These are phyloP conservation scores for Hippocampus barbouri DNA, from an alignment of 2,113 vertebrate species.

Conservation along the genomic window DNA sequence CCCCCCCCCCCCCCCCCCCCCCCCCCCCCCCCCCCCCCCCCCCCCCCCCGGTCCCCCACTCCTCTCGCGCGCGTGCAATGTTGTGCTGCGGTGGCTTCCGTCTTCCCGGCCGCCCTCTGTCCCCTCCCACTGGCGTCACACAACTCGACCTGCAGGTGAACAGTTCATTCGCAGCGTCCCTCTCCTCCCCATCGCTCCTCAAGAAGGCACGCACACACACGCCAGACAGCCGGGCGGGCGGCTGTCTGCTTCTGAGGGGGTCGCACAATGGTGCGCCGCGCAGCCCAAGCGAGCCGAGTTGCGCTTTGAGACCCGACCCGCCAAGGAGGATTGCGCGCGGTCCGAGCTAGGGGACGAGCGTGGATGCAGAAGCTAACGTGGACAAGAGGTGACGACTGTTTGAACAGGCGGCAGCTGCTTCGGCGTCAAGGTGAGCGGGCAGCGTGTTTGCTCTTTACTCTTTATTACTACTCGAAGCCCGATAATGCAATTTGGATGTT, in stretches of 20 bases:
- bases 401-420: slow-evolving; percentile 12
- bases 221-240: background rate
- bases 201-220: background rate
- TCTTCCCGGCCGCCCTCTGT: slow-evolving; percentile 15
- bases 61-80: background rate
- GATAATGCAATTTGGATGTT: background rate
- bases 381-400: background rate
- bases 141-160: slow-evolving; percentile 49
- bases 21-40: background rate
- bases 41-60: slow-evolving; percentile 10
- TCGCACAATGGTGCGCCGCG: background rate
- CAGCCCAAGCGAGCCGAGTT: background rate
- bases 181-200: background rate
- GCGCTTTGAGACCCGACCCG: background rate
- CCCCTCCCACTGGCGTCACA: slow-evolving; percentile 38
- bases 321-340: slow-evolving; percentile 11
- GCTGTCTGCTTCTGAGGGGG: background rate
- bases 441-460: background rate
- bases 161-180: slow-evolving; percentile 7
- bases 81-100: slow-evolving; percentile 6
- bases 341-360: background rate
- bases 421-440: slow-evolving; percentile 39
- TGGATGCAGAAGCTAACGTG: slow-evolving; percentile 2
- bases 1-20: slow-evolving; percentile 13
- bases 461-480: background rate